Evolutionary conservation across 2,888 invertebrate species (phyloP).

Genomic region (Bimastos eiseni): DNA sequence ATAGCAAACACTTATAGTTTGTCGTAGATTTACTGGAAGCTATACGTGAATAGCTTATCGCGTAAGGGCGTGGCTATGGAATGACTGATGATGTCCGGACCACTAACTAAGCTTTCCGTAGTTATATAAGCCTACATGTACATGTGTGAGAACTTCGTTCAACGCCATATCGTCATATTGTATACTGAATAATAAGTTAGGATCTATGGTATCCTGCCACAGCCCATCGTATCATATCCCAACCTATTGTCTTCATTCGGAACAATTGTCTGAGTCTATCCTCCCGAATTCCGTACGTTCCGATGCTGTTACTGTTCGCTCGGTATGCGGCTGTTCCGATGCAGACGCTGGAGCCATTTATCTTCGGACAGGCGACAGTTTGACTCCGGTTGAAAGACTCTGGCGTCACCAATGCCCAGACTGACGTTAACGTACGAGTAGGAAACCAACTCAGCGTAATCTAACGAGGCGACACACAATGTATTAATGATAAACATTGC

Average conservation of each 20-base stretch:
- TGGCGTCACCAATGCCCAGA: background rate
- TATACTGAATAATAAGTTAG: too few species aligned
- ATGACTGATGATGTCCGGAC: background rate
- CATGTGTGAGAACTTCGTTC: background rate
- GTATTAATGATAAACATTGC: too few species aligned
- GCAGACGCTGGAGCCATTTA: background rate
- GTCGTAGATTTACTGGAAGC: background rate
- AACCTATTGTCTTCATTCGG: background rate
- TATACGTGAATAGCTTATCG: background rate
- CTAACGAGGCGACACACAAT: background rate
- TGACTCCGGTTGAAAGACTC: constrained; percentile 15
- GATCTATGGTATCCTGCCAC: too few species aligned
- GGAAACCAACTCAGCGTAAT: constrained; percentile 16
- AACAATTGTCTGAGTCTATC: background rate
- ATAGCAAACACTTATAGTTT: background rate
- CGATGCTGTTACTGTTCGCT: background rate
- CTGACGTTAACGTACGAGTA: constrained; percentile 8
- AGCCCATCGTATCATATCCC: too few species aligned
- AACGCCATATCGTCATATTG: background rate
- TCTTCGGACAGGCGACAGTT: background rate
- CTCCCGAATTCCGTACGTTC: background rate
- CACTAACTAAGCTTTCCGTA: background rate
- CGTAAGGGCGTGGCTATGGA: background rate
- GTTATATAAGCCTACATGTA: too few species aligned
- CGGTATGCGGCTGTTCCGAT: background rate